phyloP scores from a whole-genome alignment of 2,113 vertebrate genomes.

The Lucifuga dentata region DNA sequence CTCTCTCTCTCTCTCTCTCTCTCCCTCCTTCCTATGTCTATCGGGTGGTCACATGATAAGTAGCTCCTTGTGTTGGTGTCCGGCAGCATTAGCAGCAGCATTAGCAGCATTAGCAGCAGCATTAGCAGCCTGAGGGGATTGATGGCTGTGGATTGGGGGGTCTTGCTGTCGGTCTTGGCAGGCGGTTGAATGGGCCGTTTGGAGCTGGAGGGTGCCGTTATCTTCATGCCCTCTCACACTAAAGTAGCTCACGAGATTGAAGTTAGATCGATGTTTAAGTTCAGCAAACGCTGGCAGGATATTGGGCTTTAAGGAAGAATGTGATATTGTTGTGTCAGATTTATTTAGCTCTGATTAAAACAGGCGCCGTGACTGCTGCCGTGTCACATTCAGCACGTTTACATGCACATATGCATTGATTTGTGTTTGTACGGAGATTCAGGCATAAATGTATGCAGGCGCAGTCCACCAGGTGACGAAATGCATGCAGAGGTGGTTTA shows the following conservation, averaged over 20 bases:
- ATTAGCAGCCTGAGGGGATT: slow-evolving; percentile 44
- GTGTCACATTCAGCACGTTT: no score
- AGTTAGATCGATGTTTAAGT: slow-evolving; percentile 29
- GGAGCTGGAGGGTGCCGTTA: neutral
- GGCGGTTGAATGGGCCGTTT: neutral
- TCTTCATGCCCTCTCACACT: slow-evolving; percentile 8
- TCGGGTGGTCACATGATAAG: slow-evolving; percentile 48
- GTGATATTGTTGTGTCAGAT: neutral
- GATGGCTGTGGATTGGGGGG: slow-evolving; percentile 16
- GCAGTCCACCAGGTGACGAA: no score
- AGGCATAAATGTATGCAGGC: no score
- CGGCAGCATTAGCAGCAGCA: slow-evolving; percentile 37
- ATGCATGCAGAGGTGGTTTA: no score
- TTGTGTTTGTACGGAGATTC: no score
- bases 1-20: slow-evolving; percentile 1
- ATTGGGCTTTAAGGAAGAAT: slow-evolving; percentile 24
- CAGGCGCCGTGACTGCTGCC: no score
- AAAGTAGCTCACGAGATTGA: slow-evolving; percentile 3
- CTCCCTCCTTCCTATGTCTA: no score
- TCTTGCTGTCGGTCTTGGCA: neutral
- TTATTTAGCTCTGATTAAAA: neutral
- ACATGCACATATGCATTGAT: no score
- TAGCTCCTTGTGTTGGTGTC: slow-evolving; percentile 53
- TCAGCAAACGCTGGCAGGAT: slow-evolving; percentile 31
- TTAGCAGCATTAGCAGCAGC: slow-evolving; percentile 33